These are phyloP conservation scores for Lasaia peninsularis DNA, from an alignment of 1,140 invertebrate species.

Conservation along the genomic window DNA sequence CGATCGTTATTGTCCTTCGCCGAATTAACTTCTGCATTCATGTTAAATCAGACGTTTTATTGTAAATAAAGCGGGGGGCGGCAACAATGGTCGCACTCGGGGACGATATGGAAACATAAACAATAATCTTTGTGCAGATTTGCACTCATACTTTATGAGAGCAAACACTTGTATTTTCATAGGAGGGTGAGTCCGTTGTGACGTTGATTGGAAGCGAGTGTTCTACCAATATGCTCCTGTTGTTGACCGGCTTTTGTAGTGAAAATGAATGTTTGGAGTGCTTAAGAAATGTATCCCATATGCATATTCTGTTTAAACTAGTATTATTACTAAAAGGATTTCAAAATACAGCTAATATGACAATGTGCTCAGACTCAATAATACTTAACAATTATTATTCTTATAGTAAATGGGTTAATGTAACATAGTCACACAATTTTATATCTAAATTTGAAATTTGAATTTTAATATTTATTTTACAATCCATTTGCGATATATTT, in stretches of 20 bases:
- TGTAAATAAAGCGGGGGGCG: constrained; percentile 48
- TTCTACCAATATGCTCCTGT: constrained; percentile 65
- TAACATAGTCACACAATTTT: background rate
- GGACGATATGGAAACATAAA: constrained; percentile 66
- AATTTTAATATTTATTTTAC: no score
- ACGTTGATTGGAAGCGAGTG: constrained; percentile 68
- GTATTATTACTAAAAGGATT: background rate
- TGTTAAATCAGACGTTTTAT: constrained; percentile 67
- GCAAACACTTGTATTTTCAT: constrained; percentile 67
- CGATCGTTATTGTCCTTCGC: constrained; percentile 45
- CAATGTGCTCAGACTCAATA: no score
- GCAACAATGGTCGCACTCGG: constrained; percentile 49
- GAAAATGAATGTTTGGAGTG: constrained; percentile 63
- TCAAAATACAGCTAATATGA: background rate
- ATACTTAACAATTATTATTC: no score
- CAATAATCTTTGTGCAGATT: constrained; percentile 71
- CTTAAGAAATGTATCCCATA: constrained; percentile 29
- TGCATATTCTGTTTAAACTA: constrained; percentile 8
- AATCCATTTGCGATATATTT: no score
- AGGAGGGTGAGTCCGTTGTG: constrained; percentile 57
- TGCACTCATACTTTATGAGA: constrained; percentile 71
- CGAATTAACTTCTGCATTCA: constrained; percentile 63
- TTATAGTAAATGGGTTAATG: background rate
- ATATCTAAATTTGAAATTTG: background rate
- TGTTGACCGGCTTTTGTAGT: constrained; percentile 62